Evolutionary conservation across 2,113 vertebrate genomes (phyloP), one percentile per base, ranked within the genome.

Genomic region (Coreoperca whiteheadi): DNA sequence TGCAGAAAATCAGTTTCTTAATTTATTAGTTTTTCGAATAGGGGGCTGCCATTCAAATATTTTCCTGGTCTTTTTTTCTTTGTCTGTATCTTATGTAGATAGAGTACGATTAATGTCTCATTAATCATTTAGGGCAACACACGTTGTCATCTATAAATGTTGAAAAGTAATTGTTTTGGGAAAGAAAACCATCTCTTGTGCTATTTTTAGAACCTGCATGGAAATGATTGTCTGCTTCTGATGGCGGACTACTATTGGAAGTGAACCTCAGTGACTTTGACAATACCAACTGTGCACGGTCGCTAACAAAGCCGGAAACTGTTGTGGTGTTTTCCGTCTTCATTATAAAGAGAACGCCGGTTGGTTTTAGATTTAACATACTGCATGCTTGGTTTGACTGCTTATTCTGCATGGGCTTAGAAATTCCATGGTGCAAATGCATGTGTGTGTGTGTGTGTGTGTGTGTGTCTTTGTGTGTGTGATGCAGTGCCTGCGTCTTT

Each of bases 401-500:
- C 57, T 84, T 39, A 66, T 84, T 77, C 68, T 66, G 34, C 60
- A 82, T 25, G 8, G 34, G 72, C 51, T 82, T 50, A 46, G 37
- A 66, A 81, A 74, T 68, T 46, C 37, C 15, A 41, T 16, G 28
- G 28, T 65, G 61, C 37, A 56, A 39, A 59, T 74, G 10, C 73
- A 66, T 39, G 68, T 54, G 32, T 72, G 28, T 51, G 20, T 78
- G 65, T 74, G 10, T 78, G 73, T 39, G 68, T 54, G 32, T 72
- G 28, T 51, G 20, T 78, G 64, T 74, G 39, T 57, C 15, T 73
- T 8, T 80, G 74, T 68, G 67, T 34, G 41, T 79, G 60, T 39
- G 25, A 78, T 82, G 82, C 51, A 57, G 65, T 21, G 56, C 30
- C 56, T 78, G 68, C 6, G 14, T 76, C 64, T 59, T 77, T 83